These are phyloP conservation scores for Camptogramma bilineatum DNA, from an alignment of 2,888 invertebrate species.

Conservation along the genomic window DNA sequence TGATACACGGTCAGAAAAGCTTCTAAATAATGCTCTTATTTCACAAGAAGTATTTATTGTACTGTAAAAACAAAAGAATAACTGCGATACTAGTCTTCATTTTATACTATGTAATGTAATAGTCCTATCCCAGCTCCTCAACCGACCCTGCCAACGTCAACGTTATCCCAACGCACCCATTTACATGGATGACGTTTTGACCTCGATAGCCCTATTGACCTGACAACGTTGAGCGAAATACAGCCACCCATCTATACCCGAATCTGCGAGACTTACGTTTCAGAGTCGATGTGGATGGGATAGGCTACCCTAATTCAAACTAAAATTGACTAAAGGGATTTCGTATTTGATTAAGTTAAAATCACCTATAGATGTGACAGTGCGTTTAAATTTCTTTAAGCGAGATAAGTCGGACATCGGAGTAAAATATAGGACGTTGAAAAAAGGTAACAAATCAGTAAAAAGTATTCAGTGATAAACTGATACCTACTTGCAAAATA, in stretches of 20 bases:
- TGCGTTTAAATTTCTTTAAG: not conserved
- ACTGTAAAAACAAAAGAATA: not conserved
- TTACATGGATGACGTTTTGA: conserved; percentile 50
- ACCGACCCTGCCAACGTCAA: conserved; percentile 36
- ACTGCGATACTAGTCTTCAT: not conserved
- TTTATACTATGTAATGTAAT: conserved; percentile 15
- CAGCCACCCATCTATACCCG: conserved; percentile 33
- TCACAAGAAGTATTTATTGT: not conserved
- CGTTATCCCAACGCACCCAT: conserved; percentile 29
- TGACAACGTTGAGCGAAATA: conserved; percentile 40
- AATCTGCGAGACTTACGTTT: conserved; percentile 26
- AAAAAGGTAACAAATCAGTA: too few relatives aligned
- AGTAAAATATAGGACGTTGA: too few relatives aligned
- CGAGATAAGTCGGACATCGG: too few relatives aligned
- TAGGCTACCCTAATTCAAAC: conserved; percentile 17
- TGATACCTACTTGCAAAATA: too few relatives aligned
- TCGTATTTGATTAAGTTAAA: not conserved
- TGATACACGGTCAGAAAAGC: not conserved
- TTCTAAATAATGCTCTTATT: not conserved
- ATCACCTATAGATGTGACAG: not conserved
- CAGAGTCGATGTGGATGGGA: conserved; percentile 5
- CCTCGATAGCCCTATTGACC: conserved; percentile 45
- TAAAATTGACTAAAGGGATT: conserved; percentile 5
- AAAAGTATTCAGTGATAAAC: too few relatives aligned
- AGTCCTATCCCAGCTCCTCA: conserved; percentile 36